Base-by-base conservation (phyloP, 2,888 invertebrate genomes). In the Aethes cnicana region DNA sequence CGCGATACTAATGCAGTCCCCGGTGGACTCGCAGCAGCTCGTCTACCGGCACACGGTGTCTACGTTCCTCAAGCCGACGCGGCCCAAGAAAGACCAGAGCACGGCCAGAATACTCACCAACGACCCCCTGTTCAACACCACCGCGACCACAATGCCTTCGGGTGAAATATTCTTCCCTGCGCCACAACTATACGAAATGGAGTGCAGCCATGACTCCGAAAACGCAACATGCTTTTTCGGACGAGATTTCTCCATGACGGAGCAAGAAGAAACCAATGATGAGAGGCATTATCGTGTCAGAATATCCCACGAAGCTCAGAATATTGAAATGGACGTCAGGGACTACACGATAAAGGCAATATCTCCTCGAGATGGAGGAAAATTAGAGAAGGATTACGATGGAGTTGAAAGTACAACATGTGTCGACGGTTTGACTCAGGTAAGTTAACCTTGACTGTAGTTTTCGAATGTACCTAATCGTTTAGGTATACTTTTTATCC, bases 121-220 rank as follows among this genome's bases (percentile, higher is more conserved):
- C 63, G 90, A 93, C 58, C 91, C 91, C 8, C 85, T 83, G 53
- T 93, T 91, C 61, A 87, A 89, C 50, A 91, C 90, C 0, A 89
- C 91, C 0, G 83, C 93, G 30, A 84, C 92, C 8, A 91, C 85
- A 69, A 66, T 93, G 4, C 91, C 92, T 1, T 11, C 28, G 6
- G 23, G n/a, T 4, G 36, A 50, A 17, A 43, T 50, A 30, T 94
- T 91, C 74, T 94, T 94, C 64, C 94, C 94, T 1, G 87, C 93
- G 0, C 86, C 90, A 4, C 84, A 86, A 16, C 68, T 93, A 9
- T 92, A 87, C 73, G 58, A 82, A 67, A 63, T 85, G 61, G 68
- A 79, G 60, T 74, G 89, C 66, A 64, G 59, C 9, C 64, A 83
- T 42, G 76, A 76, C 35, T 69, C 84, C 0, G 74, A 72, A 0